Conservation (phyloP, 2,113 vertebrate genomes). For the Sinocyclocheilus anophthalmus region DNA sequence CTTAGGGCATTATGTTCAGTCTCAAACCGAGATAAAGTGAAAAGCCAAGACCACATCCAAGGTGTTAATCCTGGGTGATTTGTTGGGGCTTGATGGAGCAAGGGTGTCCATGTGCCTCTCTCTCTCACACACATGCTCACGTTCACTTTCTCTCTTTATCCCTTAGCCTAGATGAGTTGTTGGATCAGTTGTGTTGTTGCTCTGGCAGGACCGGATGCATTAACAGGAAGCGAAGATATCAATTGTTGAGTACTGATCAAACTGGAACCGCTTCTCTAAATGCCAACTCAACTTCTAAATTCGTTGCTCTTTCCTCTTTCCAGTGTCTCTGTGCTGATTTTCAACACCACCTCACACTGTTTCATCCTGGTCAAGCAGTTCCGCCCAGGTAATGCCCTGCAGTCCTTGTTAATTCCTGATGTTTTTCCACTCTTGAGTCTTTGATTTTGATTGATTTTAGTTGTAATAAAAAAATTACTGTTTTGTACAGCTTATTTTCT, state of each 20-base stretch:
- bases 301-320: slow-evolving; percentile 9
- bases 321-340: slow-evolving; percentile 90
- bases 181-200: background rate
- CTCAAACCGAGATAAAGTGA: slow-evolving; percentile 35
- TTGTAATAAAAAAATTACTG: background rate
- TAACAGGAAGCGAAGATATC: background rate
- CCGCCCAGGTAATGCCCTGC: slow-evolving; percentile 83
- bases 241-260: background rate
- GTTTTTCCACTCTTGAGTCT: background rate
- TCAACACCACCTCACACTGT: slow-evolving; percentile 87
- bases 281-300: slow-evolving; percentile 12
- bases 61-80: slow-evolving; percentile 55
- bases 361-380: slow-evolving; percentile 94
- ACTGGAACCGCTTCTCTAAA: slow-evolving; percentile 6
- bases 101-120: background rate
- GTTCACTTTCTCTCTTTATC: background rate
- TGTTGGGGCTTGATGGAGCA: slow-evolving; percentile 33
- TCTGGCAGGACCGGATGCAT: background rate
- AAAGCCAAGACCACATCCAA: slow-evolving; percentile 47
- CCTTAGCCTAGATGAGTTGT: background rate
- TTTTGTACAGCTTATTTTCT: background rate
- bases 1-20: slow-evolving; percentile 47
- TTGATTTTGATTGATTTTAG: background rate
- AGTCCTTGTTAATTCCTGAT: background rate
- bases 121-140: background rate